A percentile compares a stretch with the other conserved stretches of the same genome.
These are phyloP conservation scores for Oryzias curvinotus DNA, from an alignment of 2,113 vertebrate genomes.

Conservation along the genomic window DNA sequence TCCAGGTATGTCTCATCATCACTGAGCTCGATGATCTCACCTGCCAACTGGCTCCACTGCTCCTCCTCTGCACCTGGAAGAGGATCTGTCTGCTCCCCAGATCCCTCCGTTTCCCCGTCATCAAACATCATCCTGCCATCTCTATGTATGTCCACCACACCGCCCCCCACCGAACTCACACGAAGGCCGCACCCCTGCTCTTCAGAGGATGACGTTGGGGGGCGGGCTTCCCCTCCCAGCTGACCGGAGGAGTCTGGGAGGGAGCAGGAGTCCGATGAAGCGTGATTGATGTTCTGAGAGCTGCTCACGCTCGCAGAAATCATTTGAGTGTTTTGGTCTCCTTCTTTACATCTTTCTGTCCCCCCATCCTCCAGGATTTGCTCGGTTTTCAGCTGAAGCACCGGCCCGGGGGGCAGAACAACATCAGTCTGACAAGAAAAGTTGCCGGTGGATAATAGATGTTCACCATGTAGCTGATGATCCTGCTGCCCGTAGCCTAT, in stretches of 20 bases:
- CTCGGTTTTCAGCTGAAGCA: slow-evolving; percentile 70
- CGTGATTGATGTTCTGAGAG: slow-evolving; percentile 11
- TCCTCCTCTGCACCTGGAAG: slow-evolving; percentile 78
- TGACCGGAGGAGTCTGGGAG: slow-evolving; percentile 61
- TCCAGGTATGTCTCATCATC: slow-evolving; percentile 85
- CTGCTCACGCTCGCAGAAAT: slow-evolving; percentile 26
- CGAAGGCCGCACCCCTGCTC: slow-evolving; percentile 55
- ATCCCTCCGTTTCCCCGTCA: slow-evolving; percentile 43
- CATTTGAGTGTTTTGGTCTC: slow-evolving; percentile 4
- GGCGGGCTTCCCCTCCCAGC: slow-evolving; percentile 45
- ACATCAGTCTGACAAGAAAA: background rate
- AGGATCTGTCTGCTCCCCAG: slow-evolving; percentile 69
- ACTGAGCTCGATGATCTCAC: slow-evolving; percentile 92
- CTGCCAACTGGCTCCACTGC: slow-evolving; percentile 82
- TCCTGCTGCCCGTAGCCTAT: slow-evolving; percentile 60
- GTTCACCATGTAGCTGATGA: slow-evolving; percentile 18
- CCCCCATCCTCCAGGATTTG: slow-evolving; percentile 45
- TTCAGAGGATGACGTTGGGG: slow-evolving; percentile 51
- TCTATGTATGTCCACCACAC: slow-evolving; percentile 21
- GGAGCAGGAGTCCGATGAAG: slow-evolving; percentile 46
- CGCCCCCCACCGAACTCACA: slow-evolving; percentile 37
- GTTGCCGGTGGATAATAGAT: slow-evolving; percentile 14
- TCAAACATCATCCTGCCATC: slow-evolving; percentile 69
- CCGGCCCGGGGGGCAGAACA: slow-evolving; percentile 20
- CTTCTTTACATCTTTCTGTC: slow-evolving; percentile 17